Conservation (phyloP, 2,797 vertebrate species). For the Melanotaenia nigrans region DNA sequence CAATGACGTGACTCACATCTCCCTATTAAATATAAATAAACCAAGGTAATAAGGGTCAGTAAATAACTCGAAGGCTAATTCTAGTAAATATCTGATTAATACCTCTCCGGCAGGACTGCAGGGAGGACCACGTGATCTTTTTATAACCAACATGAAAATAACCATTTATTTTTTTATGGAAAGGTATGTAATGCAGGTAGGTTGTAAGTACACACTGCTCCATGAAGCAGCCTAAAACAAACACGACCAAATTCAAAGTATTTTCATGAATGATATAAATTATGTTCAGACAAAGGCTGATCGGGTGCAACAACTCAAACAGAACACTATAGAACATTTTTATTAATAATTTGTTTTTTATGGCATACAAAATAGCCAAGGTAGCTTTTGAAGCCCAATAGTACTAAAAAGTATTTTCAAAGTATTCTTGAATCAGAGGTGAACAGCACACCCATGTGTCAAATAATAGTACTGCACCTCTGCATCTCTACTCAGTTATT, state of each 20-base stretch:
- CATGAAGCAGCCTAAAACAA: background rate
- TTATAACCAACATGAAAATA: background rate
- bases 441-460: conserved; percentile 67
- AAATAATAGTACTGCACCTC: conserved; percentile 32
- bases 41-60: conserved; percentile 11
- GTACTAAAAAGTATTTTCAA: background rate
- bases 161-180: background rate
- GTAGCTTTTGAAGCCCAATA: background rate
- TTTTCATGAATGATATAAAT: background rate
- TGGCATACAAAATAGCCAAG: background rate
- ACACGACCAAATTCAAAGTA: background rate
- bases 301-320: background rate
- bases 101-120: background rate
- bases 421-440: conserved; percentile 11
- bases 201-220: background rate
- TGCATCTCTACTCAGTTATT: background rate
- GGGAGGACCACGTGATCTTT: conserved; percentile 18
- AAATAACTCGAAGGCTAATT: conserved; percentile 3
- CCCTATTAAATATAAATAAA: conserved; percentile 24
- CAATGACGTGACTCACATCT: conserved; percentile 25
- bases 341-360: background rate
- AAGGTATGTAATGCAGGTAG: background rate
- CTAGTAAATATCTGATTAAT: conserved; percentile 32
- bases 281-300: background rate
- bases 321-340: background rate